A percentile compares a stretch with the other conserved stretches of the same genome.
phyloP scores from a whole-genome alignment of 2,113 vertebrate genomes.

The Lontra canadensis region DNA sequence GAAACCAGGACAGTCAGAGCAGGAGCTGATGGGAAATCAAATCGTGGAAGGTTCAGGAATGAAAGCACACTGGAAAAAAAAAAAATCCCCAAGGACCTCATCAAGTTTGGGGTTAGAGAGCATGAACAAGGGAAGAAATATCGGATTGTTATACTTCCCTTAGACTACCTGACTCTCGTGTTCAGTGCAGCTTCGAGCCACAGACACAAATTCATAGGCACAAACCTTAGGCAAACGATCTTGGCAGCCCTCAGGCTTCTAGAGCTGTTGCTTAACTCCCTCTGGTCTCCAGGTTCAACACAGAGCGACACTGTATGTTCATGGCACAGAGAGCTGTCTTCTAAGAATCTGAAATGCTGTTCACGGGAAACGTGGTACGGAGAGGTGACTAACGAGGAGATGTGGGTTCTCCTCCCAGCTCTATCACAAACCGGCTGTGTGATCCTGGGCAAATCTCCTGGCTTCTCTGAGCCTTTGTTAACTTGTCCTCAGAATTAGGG shows the following conservation, averaged over 20 bases:
- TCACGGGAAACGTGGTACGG: background rate
- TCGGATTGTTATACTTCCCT: background rate
- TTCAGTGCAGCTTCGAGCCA: background rate
- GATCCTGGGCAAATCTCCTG: background rate
- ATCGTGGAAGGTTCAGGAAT: background rate
- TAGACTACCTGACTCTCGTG: constrained; percentile 23
- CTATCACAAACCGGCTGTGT: background rate
- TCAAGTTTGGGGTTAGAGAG: constrained; percentile 61
- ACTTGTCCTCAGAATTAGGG: background rate
- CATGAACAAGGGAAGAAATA: constrained; percentile 24
- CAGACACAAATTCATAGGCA: background rate
- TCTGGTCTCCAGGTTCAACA: background rate
- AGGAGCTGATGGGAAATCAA: background rate
- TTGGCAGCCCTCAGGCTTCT: background rate
- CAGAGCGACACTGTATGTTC: background rate
- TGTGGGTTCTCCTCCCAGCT: background rate
- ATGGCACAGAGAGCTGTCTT: background rate
- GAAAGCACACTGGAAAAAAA: background rate
- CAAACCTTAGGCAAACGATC: background rate
- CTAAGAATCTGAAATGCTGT: background rate
- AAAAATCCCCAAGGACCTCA: constrained; percentile 14
- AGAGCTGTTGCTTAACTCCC: background rate
- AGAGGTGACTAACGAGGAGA: background rate
- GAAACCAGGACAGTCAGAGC: background rate
- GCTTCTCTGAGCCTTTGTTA: background rate